Percentiles rank a stretch among this genome's conserved stretches.
phyloP scores from a whole-genome alignment of 2,797 vertebrate genomes.

The Danionella dracula region DNA sequence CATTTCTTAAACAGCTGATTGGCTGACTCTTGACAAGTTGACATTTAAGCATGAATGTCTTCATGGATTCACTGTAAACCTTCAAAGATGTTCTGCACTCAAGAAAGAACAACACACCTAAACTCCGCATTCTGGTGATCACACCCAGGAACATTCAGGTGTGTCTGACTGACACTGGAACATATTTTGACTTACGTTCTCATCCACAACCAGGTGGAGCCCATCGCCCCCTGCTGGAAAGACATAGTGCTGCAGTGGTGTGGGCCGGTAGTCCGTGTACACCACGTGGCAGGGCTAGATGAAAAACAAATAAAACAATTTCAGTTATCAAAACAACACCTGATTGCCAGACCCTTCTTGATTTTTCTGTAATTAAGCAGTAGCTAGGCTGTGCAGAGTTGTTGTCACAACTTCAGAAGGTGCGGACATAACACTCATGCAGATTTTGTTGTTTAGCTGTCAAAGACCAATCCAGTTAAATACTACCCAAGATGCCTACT shows the following conservation, averaged over 20 bases:
- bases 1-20: no score
- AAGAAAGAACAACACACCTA: background rate
- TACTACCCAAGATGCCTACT: no score
- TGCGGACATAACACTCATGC: no score
- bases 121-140: background rate
- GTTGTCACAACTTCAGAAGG: no score
- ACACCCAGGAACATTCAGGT: background rate
- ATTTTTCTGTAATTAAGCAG: no score
- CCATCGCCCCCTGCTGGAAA: slow-evolving; percentile 98
- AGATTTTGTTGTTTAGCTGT: no score
- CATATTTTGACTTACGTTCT: slow-evolving; percentile 98
- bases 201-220: slow-evolving; percentile 95
- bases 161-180: background rate
- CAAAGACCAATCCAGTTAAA: no score
- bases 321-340: no score
- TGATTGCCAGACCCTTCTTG: no score
- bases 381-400: no score
- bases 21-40: background rate
- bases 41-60: background rate
- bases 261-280: slow-evolving; percentile 96
- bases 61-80: background rate
- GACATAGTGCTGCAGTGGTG: slow-evolving; percentile 95
- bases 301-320: slow-evolving; percentile 19
- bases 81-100: background rate
- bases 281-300: slow-evolving; percentile 92